Evolutionary conservation across 2,113 vertebrate species (phyloP).

Genomic region (Odobenus rosmarus): DNA sequence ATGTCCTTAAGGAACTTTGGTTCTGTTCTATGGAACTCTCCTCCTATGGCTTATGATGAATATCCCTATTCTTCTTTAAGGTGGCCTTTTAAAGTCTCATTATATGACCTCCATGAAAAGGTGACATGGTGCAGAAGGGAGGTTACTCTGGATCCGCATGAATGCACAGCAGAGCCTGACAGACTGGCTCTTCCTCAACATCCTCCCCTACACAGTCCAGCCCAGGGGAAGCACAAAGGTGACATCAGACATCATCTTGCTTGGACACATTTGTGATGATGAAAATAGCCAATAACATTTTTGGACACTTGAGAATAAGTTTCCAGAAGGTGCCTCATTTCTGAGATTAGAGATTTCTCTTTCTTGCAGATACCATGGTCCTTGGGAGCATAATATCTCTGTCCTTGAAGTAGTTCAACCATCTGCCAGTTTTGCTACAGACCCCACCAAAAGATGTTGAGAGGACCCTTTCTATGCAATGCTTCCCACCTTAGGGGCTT

Average conservation of each 20-base stretch:
- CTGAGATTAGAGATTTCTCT: neutral
- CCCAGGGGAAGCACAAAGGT: neutral
- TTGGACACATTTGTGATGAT: neutral
- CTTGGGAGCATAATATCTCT: neutral
- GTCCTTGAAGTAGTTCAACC: neutral
- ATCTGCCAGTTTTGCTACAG: neutral
- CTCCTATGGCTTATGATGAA: neutral
- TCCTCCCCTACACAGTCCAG: neutral
- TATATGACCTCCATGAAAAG: neutral
- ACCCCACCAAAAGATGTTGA: accelerated
- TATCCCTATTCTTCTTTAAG: neutral
- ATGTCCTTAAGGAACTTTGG: neutral
- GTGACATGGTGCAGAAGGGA: neutral
- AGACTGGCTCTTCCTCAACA: neutral
- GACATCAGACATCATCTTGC: neutral
- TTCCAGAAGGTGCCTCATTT: neutral
- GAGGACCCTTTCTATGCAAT: neutral
- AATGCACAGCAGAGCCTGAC: neutral
- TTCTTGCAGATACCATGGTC: neutral
- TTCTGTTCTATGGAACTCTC: neutral
- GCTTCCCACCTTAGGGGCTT: neutral
- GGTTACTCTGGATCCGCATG: neutral
- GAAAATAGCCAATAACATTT: neutral
- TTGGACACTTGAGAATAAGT: neutral
- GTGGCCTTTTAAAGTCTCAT: neutral